Evolutionary conservation across 2,113 vertebrate genomes (phyloP).

Genomic region (Lipotes vexillifer): DNA sequence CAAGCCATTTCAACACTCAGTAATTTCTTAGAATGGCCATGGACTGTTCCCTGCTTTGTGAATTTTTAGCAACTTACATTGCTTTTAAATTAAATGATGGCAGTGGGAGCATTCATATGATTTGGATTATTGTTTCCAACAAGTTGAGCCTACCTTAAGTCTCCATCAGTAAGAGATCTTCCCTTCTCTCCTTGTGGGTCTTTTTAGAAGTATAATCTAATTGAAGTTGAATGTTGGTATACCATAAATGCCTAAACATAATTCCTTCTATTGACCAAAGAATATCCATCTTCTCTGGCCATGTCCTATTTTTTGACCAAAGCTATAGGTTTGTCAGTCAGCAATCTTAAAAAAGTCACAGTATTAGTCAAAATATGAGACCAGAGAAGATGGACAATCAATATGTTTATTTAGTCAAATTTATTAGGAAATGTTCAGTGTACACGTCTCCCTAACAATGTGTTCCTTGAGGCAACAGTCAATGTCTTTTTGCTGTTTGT

Average conservation of each 20-base stretch:
- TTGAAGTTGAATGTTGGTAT: background rate
- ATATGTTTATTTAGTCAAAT: background rate
- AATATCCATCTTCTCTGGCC: background rate
- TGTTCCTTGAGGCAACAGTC: background rate
- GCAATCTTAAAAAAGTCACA: background rate
- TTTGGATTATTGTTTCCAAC: background rate
- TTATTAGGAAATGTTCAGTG: background rate
- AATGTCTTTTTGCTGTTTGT: background rate
- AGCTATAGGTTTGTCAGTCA: background rate
- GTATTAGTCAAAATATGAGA: background rate
- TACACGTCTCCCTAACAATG: background rate
- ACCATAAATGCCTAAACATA: background rate
- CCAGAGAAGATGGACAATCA: background rate
- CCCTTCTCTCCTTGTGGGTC: background rate
- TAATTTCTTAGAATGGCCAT: background rate
- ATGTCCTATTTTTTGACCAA: background rate
- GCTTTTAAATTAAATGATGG: background rate
- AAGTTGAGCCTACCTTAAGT: background rate
- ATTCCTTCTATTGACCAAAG: background rate
- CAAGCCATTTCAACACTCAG: background rate
- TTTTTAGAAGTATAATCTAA: background rate
- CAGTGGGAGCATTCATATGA: background rate
- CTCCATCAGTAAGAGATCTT: background rate
- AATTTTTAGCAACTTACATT: background rate
- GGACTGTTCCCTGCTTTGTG: background rate